Evolutionary conservation across 1,140 invertebrate species (phyloP).

Genomic region (Apis mellifera): Amel_HAv3.1 CM009937.2:14049501-14050000

Average conservation of each 20-base stretch:
- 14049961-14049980: not conserved
- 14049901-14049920: constrained; percentile 55
- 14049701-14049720: constrained; percentile 49
- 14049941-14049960: constrained; percentile 1
- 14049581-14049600: not conserved
- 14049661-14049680: constrained; percentile 38
- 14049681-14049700: constrained; percentile 58
- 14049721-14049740: constrained; percentile 21
- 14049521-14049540: too few species aligned
- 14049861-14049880: constrained; percentile 68
- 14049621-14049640: not conserved
- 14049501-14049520: not conserved
- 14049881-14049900: constrained; percentile 66
- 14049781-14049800: constrained; percentile 15
- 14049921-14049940: constrained; percentile 5
- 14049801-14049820: constrained; percentile 34
- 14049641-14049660: constrained; percentile 50
- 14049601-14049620: not conserved
- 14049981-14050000: not conserved
- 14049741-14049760: constrained; percentile 30
- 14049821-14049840: constrained; percentile 45
- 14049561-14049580: too few species aligned
- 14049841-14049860: constrained; percentile 62
- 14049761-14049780: constrained; percentile 46
- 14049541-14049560: too few species aligned